Evolutionary conservation across 2,113 vertebrate species (phyloP).

Genomic region (Cathartes aura): DNA sequence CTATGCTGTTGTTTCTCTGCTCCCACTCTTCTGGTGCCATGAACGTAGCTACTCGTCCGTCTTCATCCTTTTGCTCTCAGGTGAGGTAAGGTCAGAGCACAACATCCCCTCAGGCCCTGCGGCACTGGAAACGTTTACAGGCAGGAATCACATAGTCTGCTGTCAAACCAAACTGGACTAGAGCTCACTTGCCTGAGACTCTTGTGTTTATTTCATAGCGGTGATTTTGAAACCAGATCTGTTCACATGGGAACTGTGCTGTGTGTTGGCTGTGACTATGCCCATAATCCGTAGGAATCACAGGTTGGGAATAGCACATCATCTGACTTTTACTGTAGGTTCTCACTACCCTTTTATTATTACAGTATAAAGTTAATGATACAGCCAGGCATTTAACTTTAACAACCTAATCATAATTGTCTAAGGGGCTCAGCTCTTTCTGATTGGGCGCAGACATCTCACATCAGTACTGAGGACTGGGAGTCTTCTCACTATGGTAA

Average conservation of each 20-base stretch:
- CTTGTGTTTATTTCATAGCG: not conserved
- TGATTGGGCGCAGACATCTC: fast-evolving
- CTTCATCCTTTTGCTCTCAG: not conserved
- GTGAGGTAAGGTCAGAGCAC: not conserved
- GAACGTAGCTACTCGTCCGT: fast-evolving
- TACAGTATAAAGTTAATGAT: constrained; percentile 21
- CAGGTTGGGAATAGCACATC: not conserved
- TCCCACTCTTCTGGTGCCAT: not conserved
- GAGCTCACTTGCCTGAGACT: not conserved
- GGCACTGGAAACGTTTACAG: not conserved
- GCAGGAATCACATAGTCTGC: not conserved
- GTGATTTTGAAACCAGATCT: not conserved
- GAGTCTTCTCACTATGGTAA: not conserved
- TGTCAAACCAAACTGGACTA: not conserved
- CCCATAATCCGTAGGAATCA: not conserved
- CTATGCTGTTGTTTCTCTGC: fast-evolving
- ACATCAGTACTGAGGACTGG: not conserved
- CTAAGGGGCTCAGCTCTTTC: not conserved
- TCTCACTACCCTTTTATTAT: not conserved
- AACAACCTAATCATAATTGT: not conserved
- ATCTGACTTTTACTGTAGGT: constrained; percentile 3
- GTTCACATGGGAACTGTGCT: not conserved
- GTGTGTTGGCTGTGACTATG: not conserved
- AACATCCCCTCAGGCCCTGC: fast-evolving
- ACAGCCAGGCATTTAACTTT: not conserved